Base-by-base conservation (phyloP, 64 coral and sea anemone genomes). In the Anthopleura sola region DNA sequence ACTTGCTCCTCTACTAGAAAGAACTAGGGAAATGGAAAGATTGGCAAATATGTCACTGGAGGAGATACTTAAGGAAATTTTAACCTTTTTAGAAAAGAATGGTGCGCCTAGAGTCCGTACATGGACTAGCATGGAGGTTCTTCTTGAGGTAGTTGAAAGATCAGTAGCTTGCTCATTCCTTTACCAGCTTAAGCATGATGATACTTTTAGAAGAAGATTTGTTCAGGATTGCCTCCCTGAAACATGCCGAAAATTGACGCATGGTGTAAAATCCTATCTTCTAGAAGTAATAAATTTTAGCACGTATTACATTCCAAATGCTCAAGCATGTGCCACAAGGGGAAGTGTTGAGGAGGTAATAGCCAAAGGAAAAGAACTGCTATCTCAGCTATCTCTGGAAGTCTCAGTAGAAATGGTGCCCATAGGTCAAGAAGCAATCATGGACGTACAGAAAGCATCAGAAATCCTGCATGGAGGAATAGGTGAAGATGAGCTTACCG, bases 391-490 rank as follows among this genome's bases (percentile, higher is more conserved):
- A 74, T 31, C 24, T 1, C 4, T 7, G n/a, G 17, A 2, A 20
- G 54, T 56, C 2, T 14, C 0, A 2, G 6, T 74, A 74, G 33
- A 31, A 31, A 3, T 26, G 33, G 13, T 7, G n/a, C 9, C 10
- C 13, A 14, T 36, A 3, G 24, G 24, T 29, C 17, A 26, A 74
- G 24, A 17, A 39, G 9, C 74, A 2, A 85, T 90, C 24, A 19
- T 90, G 18, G 78, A 16, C 50, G 89, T 90, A 10, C 16, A 90
- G 0, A 26, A 32, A 55, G 89, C 89, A 23, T 90, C 89, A 47
- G 24, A 79, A 7, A 66, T 90, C 20, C 11, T 90, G 18, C 89
- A 79, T 90, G 83, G 48, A 15, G 24, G 69, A 24, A 20, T 86
- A 20, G 83, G 51, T 33, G 24, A 80, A 84, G 24, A 84, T 21